Evolutionary conservation across 2,113 vertebrate genomes (phyloP).

Genomic region (Conger conger): DNA sequence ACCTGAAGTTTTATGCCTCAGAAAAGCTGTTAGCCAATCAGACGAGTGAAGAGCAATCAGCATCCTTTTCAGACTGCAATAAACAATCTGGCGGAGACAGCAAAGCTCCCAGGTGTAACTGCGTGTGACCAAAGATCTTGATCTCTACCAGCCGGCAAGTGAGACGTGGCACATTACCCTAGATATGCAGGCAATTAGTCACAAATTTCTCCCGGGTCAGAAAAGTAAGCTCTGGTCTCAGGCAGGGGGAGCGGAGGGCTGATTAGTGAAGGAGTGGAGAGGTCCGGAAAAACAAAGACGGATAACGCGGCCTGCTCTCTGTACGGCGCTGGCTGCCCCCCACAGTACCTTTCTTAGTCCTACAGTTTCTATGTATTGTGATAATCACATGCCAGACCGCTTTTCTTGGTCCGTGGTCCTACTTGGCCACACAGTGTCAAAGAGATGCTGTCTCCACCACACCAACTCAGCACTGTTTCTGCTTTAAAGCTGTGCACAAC

Average conservation of each 20-base stretch:
- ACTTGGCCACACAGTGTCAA: neutral
- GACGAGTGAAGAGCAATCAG: neutral
- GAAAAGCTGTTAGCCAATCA: too few species aligned
- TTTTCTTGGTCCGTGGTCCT: too few species aligned
- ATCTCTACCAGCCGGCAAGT: neutral
- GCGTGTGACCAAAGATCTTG: neutral
- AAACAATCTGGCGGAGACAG: neutral
- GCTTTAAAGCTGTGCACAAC: too few species aligned
- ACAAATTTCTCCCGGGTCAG: conserved; percentile 64
- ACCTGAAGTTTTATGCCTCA: too few species aligned
- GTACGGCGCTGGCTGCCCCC: conserved; percentile 45
- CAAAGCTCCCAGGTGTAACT: neutral
- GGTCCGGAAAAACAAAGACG: conserved; percentile 45
- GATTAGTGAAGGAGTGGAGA: conserved; percentile 31
- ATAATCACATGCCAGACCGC: too few species aligned
- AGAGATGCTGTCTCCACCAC: neutral
- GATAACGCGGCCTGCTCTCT: conserved; percentile 66
- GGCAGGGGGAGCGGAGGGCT: conserved; percentile 13
- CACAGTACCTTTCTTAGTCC: conserved; percentile 32
- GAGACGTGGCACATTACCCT: conserved; percentile 54
- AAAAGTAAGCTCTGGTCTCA: conserved; percentile 60
- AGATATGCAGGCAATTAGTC: conserved; percentile 73
- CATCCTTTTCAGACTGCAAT: neutral
- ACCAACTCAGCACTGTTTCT: too few species aligned
- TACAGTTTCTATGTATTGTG: conserved; percentile 15